These are phyloP conservation scores for Rhingia rostrata DNA, from an alignment of 2,888 invertebrate genomes.

Conservation along the genomic window DNA sequence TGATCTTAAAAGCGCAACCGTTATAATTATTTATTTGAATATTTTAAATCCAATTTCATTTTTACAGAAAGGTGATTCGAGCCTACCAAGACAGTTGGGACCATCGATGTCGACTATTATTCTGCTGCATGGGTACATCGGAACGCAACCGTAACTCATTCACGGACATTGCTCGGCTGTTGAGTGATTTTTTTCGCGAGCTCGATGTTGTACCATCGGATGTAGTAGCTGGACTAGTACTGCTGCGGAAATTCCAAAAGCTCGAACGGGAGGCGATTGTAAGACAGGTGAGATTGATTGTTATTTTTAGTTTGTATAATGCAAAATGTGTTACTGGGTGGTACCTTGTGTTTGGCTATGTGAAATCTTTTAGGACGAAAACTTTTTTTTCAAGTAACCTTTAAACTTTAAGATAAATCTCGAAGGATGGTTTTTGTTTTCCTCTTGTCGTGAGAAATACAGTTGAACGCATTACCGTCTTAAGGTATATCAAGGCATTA, in stretches of 20 bases:
- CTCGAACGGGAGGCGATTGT: constrained; percentile 90
- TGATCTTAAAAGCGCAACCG: too few species aligned
- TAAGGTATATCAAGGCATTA: too few species aligned
- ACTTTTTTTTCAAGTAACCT: too few species aligned
- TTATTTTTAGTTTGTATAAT: not conserved
- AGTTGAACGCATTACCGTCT: too few species aligned
- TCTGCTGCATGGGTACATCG: constrained; percentile 91
- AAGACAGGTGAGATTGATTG: constrained; percentile 84
- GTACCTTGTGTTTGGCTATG: too few species aligned
- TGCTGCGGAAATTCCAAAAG: constrained; percentile 91
- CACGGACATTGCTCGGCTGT: constrained; percentile 91
- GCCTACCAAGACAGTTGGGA: constrained; percentile 96
- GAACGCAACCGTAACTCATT: constrained; percentile 92
- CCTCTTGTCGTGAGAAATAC: too few species aligned
- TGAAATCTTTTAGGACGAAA: too few species aligned
- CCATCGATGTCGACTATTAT: constrained; percentile 90
- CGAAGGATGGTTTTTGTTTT: too few species aligned
- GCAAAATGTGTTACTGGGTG: too few species aligned
- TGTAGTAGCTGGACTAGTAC: constrained; percentile 91
- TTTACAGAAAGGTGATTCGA: constrained; percentile 90
- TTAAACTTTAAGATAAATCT: too few species aligned
- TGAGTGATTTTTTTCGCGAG: constrained; percentile 94
- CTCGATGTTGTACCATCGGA: constrained; percentile 94
- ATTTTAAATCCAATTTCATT: constrained; percentile 72
- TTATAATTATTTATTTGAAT: not conserved